These are phyloP conservation scores for Ischnura elegans DNA, from an alignment of 2,888 invertebrate genomes.

Conservation along the genomic window DNA sequence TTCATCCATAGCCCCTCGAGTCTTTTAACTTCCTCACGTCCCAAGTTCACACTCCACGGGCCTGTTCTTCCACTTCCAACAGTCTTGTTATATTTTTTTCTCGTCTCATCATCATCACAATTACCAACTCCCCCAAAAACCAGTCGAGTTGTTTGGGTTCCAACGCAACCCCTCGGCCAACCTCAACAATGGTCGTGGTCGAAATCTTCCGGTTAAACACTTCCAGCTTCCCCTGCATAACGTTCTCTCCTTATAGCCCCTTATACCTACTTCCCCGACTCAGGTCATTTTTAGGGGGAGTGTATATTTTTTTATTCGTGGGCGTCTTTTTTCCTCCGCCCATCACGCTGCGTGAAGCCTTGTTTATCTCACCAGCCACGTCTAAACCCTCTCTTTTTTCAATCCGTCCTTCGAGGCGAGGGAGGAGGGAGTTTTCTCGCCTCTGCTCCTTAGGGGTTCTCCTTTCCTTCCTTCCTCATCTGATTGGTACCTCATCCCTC, in stretches of 20 bases:
- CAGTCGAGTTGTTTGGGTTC: neutral
- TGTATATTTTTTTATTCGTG: neutral
- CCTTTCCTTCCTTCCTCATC: no score
- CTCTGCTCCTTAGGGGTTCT: neutral
- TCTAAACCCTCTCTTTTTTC: neutral
- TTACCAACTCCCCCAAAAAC: neutral
- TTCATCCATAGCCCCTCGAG: neutral
- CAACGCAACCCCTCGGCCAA: no score
- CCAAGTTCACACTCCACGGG: neutral
- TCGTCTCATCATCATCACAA: neutral
- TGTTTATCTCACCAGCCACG: neutral
- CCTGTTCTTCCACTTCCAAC: neutral
- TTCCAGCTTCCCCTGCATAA: neutral
- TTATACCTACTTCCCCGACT: neutral
- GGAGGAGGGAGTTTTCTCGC: neutral
- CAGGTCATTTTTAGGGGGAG: no score
- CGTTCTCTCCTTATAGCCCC: neutral
- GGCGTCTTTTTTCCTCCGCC: neutral
- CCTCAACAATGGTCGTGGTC: neutral
- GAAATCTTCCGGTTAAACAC: neutral
- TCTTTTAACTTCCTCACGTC: neutral
- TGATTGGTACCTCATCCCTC: no score
- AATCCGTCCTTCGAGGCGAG: neutral
- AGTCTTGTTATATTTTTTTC: neutral
- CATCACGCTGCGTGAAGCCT: neutral